A percentile compares a stretch with the other conserved stretches of the same genome.
Evolutionary conservation across 2,113 vertebrate species (phyloP).

Genomic region (Callocephalon fimbriatum): DNA sequence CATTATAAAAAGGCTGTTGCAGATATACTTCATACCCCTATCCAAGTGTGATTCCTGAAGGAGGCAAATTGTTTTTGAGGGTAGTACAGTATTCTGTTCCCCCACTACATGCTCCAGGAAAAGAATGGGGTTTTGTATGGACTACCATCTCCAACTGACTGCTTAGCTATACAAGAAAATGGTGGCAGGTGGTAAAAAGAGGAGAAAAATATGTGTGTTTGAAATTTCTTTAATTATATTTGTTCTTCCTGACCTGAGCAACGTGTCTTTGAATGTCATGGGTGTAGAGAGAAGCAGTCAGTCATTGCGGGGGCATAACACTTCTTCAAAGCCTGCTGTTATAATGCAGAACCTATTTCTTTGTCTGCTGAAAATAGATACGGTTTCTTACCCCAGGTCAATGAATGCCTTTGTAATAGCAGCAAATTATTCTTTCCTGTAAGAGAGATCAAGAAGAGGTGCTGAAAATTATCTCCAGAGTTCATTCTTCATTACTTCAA

Average conservation of each 20-base stretch:
- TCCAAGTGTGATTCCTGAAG: not conserved
- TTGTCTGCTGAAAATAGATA: not conserved
- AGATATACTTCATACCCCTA: not conserved
- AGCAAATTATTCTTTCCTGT: not conserved
- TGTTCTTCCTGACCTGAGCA: not conserved
- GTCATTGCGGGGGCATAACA: not conserved
- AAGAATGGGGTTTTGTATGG: not conserved
- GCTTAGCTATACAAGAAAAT: not conserved
- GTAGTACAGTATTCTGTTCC: not conserved
- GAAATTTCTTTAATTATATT: not conserved
- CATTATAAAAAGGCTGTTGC: not conserved
- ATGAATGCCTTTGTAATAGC: not conserved
- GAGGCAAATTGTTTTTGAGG: not conserved
- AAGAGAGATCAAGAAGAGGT: not conserved
- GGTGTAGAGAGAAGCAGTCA: not conserved
- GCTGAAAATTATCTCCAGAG: not conserved
- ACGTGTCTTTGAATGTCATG: not conserved
- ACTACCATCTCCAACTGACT: not conserved
- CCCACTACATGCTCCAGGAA: accelerated
- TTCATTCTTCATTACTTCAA: not conserved
- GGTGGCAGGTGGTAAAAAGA: not conserved
- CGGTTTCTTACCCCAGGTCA: not conserved
- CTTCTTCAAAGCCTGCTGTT: not conserved
- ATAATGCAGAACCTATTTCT: not conserved
- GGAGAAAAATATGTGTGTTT: not conserved